Evolutionary conservation across 1,140 invertebrate genomes (phyloP).

Genomic region (Hycleus cichorii): DNA sequence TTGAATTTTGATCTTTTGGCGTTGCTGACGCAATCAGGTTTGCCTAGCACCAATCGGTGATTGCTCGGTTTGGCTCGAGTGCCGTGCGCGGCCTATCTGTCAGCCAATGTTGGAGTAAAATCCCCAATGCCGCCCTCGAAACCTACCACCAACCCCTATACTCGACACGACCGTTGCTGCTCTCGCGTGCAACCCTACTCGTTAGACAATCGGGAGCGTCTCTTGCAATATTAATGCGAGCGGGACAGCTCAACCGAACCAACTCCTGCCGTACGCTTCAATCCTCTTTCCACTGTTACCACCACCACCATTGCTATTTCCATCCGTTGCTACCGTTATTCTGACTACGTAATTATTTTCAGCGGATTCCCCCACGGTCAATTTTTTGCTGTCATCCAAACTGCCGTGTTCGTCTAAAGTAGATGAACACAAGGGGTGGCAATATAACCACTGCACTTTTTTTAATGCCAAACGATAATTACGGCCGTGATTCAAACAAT

Average conservation of each 20-base stretch:
- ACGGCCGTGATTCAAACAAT: no score
- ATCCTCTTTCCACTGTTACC: constrained; percentile 2
- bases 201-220: constrained; percentile 34
- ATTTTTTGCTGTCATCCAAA: neutral
- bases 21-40: neutral
- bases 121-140: constrained; percentile 1
- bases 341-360: constrained; percentile 7
- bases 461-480: no score
- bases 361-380: constrained; percentile 8
- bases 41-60: constrained; percentile 2
- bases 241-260: constrained; percentile 15
- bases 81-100: constrained; percentile 19
- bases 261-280: no score
- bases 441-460: no score
- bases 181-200: constrained; percentile 26
- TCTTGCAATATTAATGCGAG: constrained; percentile 31
- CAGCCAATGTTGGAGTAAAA: constrained; percentile 14
- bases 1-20: neutral
- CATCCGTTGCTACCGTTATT: neutral
- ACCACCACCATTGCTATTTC: neutral
- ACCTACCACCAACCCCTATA: constrained; percentile 8
- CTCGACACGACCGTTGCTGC: constrained; percentile 11
- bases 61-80: constrained; percentile 5
- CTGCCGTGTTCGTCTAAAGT: no score
- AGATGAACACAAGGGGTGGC: no score